Conservation (phyloP, 2,797 vertebrate genomes). For the Hyperoplus lanceolatus region DNA sequence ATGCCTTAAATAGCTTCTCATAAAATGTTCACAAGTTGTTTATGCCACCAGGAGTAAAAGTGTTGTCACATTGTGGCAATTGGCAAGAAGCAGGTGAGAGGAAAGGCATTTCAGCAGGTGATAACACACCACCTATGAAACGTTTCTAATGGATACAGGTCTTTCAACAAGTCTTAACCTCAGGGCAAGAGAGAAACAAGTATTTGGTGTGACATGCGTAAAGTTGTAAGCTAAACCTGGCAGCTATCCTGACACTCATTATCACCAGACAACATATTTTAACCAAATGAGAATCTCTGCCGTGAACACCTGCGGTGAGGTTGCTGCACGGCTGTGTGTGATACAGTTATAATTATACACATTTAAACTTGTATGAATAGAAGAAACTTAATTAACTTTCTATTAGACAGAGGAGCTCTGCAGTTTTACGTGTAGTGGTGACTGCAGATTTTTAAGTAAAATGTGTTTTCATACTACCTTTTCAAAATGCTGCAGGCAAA, state of each 20-base stretch:
- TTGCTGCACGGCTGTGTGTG: background rate
- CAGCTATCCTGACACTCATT: conserved; percentile 2
- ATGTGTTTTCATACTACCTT: background rate
- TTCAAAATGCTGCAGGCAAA: too few species aligned
- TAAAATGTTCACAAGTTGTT: conserved; percentile 78
- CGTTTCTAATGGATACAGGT: conserved; percentile 23
- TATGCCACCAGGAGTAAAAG: conserved; percentile 66
- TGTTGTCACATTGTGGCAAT: conserved; percentile 59
- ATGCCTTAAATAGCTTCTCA: conserved; percentile 74
- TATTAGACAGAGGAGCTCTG: background rate
- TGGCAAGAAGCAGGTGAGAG: conserved; percentile 35
- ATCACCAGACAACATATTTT: background rate
- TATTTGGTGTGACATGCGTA: conserved; percentile 10
- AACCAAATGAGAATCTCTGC: background rate
- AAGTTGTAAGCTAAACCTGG: conserved; percentile 12
- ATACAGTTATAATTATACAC: conserved; percentile 11
- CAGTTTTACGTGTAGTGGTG: background rate
- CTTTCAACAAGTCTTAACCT: conserved; percentile 23
- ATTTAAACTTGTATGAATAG: background rate
- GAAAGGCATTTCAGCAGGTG: conserved; percentile 44
- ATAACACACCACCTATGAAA: conserved; percentile 41
- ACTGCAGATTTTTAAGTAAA: conserved; percentile 18
- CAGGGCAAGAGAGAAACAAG: background rate
- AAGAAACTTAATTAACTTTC: background rate
- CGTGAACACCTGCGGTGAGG: background rate